Conservation (phyloP, 1,140 invertebrate genomes). For the Argopecten irradians region DNA sequence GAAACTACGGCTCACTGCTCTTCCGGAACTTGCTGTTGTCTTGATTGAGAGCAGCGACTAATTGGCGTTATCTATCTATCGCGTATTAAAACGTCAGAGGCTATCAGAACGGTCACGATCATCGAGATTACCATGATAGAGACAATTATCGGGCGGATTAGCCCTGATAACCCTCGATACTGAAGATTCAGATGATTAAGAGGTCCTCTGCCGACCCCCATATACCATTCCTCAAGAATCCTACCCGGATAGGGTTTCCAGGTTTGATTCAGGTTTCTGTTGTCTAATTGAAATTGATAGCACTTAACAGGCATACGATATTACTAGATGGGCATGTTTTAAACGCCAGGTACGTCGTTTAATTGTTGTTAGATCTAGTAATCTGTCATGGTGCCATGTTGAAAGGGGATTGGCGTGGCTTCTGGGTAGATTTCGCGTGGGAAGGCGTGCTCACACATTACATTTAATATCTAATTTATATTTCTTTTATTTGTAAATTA, state of each 20-base stretch:
- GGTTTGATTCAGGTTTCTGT: neutral
- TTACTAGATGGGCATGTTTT: neutral
- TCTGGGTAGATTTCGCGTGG: neutral
- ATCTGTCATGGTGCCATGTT: neutral
- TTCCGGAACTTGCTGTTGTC: neutral
- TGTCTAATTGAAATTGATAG: slow-evolving; percentile 18
- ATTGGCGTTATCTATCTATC: neutral
- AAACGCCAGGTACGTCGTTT: neutral
- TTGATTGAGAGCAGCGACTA: neutral
- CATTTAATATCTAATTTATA: neutral
- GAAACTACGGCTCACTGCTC: slow-evolving; percentile 1
- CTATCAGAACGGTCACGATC: slow-evolving; percentile 4
- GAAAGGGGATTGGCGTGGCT: neutral
- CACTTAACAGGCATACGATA: slow-evolving; percentile 13
- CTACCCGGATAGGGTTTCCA: neutral
- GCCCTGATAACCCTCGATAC: neutral
- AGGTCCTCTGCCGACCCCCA: neutral
- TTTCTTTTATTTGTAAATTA: neutral
- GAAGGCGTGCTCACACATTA: neutral
- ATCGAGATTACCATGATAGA: neutral
- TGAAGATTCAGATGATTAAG: neutral
- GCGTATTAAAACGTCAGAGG: neutral
- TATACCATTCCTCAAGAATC: neutral
- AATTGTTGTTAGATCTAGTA: neutral
- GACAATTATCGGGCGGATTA: neutral